Evolutionary conservation across 2,113 vertebrate genomes (phyloP).

Genomic region (Theristicus caerulescens): DNA sequence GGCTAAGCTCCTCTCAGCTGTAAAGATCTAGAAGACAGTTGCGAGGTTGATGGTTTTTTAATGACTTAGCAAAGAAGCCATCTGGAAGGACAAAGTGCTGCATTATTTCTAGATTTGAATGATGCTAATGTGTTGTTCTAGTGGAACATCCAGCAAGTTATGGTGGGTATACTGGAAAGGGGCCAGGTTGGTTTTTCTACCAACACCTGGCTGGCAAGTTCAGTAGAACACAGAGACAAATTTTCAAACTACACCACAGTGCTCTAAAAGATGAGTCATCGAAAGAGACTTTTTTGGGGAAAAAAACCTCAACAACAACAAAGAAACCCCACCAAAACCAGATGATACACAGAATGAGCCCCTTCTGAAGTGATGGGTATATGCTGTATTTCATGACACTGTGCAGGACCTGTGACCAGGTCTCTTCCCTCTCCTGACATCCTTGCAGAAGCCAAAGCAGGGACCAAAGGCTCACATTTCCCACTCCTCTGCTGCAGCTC

Average conservation of each 20-base stretch:
- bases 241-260: background rate
- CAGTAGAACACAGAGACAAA: background rate
- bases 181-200: background rate
- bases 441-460: background rate
- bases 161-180: background rate
- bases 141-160: background rate
- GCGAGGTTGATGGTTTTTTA: background rate
- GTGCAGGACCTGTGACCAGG: background rate
- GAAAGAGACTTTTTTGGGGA: background rate
- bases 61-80: background rate
- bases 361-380: background rate
- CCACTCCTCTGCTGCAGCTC: background rate
- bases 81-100: background rate
- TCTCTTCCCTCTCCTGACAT: background rate
- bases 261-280: background rate
- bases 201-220: background rate
- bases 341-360: background rate
- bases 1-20: background rate
- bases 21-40: background rate
- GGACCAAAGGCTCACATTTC: background rate
- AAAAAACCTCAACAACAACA: background rate
- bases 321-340: background rate
- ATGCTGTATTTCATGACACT: background rate
- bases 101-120: background rate
- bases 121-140: background rate